These are phyloP conservation scores for Bolinopsis microptera DNA, from an alignment of 37 sponge, comb jelly and placozoan genomes.

Conservation along the genomic window DNA sequence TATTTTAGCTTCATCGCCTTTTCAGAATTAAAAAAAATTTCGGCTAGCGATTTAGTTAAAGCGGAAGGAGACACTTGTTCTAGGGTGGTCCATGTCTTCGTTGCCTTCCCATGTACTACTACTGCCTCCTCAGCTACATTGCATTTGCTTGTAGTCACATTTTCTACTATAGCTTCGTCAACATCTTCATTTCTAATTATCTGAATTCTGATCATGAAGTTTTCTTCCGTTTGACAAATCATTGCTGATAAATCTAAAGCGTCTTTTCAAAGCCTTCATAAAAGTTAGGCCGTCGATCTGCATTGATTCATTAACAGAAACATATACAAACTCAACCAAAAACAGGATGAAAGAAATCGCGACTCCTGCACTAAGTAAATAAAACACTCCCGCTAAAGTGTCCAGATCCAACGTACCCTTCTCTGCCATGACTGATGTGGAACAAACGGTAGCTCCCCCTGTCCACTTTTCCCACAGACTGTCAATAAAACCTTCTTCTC, in stretches of 20 bases:
- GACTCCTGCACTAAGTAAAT: neutral
- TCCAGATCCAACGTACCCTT: neutral
- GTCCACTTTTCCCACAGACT: slow-evolving; percentile 15
- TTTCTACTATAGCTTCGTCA: neutral
- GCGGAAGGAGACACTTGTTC: too few species aligned
- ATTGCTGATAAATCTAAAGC: neutral
- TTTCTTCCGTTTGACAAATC: neutral
- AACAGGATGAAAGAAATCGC: neutral
- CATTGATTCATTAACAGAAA: neutral
- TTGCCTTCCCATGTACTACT: too few species aligned
- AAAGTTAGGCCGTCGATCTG: neutral
- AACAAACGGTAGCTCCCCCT: neutral
- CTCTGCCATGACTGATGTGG: neutral
- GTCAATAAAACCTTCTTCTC: neutral
- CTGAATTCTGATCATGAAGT: too few species aligned
- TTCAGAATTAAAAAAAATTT: too few species aligned
- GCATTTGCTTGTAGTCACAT: neutral
- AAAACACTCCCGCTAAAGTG: slow-evolving; percentile 18
- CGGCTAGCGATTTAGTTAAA: too few species aligned
- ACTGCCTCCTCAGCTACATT: too few species aligned
- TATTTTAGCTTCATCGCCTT: too few species aligned
- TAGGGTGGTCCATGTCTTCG: too few species aligned
- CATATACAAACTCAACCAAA: slow-evolving; percentile 21
- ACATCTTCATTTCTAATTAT: neutral
- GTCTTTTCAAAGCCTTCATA: neutral